These are phyloP conservation scores for Dromiciops gliroides DNA, from an alignment of 2,113 vertebrate genomes.

Conservation along the genomic window DNA sequence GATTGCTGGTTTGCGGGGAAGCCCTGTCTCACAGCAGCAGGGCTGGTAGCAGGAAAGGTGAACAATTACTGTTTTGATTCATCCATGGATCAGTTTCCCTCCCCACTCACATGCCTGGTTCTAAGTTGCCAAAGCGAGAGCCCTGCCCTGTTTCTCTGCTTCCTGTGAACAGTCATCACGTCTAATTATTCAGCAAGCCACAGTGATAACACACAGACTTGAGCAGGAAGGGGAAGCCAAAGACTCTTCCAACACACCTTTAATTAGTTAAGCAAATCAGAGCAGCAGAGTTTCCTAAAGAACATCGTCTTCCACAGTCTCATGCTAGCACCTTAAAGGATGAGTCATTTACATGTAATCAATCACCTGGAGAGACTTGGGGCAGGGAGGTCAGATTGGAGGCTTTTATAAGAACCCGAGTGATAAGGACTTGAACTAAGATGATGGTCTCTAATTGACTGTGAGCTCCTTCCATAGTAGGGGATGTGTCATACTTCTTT, in stretches of 20 bases:
- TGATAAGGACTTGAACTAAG: neutral
- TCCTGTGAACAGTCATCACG: neutral
- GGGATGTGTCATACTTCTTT: neutral
- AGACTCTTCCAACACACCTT: neutral
- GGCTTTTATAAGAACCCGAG: neutral
- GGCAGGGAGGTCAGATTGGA: neutral
- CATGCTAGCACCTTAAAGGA: neutral
- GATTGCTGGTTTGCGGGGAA: neutral
- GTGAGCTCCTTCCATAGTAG: neutral
- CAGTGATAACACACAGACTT: neutral
- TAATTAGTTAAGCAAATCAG: neutral
- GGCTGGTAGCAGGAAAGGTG: neutral
- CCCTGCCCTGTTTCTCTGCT: neutral
- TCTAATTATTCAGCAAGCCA: neutral
- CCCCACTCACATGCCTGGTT: neutral
- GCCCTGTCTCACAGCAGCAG: neutral
- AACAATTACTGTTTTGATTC: neutral
- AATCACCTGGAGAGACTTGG: neutral
- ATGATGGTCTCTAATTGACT: neutral
- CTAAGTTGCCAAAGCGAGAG: neutral
- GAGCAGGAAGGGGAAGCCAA: constrained; percentile 23
- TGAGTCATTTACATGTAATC: neutral
- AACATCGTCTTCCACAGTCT: neutral
- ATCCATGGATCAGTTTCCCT: neutral
- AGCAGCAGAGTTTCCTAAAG: constrained; percentile 18